Percentiles rank a stretch among this genome's conserved stretches.
Conservation (phyloP, 2,113 vertebrate species). For the Pristiophorus japonicus region DNA sequence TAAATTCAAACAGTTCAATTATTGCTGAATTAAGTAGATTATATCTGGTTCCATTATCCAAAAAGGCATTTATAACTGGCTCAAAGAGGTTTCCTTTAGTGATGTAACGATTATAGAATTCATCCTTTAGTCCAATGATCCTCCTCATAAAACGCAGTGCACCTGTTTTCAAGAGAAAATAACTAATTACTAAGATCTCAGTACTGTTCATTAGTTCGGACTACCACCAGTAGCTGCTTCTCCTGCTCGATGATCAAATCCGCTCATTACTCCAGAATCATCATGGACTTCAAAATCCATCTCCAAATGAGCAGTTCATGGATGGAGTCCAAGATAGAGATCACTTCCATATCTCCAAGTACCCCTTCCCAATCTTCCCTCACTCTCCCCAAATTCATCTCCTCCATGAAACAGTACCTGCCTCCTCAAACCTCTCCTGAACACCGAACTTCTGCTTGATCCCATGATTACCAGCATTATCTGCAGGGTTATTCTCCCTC, state of each 20-base stretch:
- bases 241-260: not conserved
- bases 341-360: not conserved
- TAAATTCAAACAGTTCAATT: conserved; percentile 96
- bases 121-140: conserved; percentile 95
- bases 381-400: not conserved
- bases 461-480: not conserved
- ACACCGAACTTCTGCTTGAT: not conserved
- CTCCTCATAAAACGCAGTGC: conserved; percentile 96
- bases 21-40: conserved; percentile 96
- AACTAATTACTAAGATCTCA: not conserved
- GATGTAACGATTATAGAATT: conserved; percentile 98
- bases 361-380: not conserved
- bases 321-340: not conserved
- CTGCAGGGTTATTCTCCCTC: not conserved
- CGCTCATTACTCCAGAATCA: not conserved
- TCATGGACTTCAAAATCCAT: not conserved
- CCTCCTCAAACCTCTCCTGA: not conserved
- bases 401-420: not conserved
- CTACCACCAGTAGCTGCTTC: not conserved
- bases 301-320: not conserved
- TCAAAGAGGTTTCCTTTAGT: conserved; percentile 97
- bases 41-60: conserved; percentile 96
- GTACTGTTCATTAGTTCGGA: not conserved
- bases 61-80: conserved; percentile 90
- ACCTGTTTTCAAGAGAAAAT: conserved; percentile 56